Conservation (phyloP, 2,888 invertebrate species). For the Acronicta leporina region DNA sequence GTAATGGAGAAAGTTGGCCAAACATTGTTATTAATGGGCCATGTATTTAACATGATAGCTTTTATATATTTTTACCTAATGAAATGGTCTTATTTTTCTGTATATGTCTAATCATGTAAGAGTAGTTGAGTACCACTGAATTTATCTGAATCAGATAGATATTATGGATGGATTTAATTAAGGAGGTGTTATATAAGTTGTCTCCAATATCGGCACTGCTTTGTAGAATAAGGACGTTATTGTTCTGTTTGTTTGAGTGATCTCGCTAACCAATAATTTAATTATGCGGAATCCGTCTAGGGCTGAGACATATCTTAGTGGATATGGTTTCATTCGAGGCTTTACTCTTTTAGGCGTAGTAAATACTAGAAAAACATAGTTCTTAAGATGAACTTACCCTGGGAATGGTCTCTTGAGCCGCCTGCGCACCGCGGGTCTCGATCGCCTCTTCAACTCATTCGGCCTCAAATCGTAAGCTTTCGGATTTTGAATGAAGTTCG, state of each 20-base stretch:
- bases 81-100: background rate
- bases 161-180: too few species aligned
- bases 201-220: too few species aligned
- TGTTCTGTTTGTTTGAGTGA: too few species aligned
- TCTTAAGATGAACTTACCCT: slow-evolving; percentile 70
- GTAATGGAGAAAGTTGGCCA: slow-evolving; percentile 51
- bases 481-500: slow-evolving; percentile 56
- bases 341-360: too few species aligned
- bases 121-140: too few species aligned
- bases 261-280: too few species aligned
- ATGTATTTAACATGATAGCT: slow-evolving; percentile 38
- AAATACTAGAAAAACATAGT: background rate
- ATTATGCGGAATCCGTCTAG: too few species aligned
- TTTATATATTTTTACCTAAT: slow-evolving; percentile 12
- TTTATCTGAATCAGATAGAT: too few species aligned
- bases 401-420: slow-evolving; percentile 82
- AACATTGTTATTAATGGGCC: slow-evolving; percentile 45
- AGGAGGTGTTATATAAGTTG: too few species aligned
- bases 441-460: slow-evolving; percentile 75
- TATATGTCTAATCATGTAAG: background rate
- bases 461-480: slow-evolving; percentile 65
- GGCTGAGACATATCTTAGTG: too few species aligned
- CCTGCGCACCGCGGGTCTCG: slow-evolving; percentile 67
- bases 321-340: too few species aligned
- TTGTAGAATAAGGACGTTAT: too few species aligned